Percentiles rank a stretch among this genome's conserved stretches.
phyloP scores from a whole-genome alignment of 2,113 vertebrate species.

The Tympanuchus pallidicinctus region DNA sequence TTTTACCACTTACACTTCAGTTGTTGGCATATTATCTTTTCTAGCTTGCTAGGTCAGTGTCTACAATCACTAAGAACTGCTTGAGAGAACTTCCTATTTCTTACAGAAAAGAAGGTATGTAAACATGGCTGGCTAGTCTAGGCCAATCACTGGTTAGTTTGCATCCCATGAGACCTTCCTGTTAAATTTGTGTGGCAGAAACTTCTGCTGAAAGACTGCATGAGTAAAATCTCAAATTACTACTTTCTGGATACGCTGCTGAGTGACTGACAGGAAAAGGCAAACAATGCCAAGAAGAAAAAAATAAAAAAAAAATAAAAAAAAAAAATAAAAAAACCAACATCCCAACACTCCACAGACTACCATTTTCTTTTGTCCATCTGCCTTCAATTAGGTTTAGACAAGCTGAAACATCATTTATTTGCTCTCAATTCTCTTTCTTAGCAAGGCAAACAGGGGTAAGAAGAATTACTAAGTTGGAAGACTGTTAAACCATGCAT shows the following conservation, averaged over 20 bases:
- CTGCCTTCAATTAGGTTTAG: slow-evolving; percentile 6
- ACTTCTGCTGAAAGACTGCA: neutral
- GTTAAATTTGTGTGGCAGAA: neutral
- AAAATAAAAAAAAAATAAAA: neutral
- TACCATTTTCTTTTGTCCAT: slow-evolving; percentile 31
- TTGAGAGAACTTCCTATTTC: neutral
- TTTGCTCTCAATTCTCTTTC: neutral
- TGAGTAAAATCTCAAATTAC: slow-evolving; percentile 44
- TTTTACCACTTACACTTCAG: neutral
- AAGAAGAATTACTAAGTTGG: slow-evolving; percentile 18
- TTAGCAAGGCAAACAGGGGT: neutral
- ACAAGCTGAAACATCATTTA: slow-evolving; percentile 12
- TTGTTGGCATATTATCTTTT: slow-evolving; percentile 9
- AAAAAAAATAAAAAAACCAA: neutral
- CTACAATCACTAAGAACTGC: neutral
- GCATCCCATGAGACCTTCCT: neutral
- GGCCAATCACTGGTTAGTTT: neutral
- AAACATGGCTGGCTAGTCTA: neutral
- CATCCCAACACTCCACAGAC: neutral
- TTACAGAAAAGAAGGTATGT: neutral
- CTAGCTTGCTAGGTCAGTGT: neutral
- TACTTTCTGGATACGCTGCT: neutral
- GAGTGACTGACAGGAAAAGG: slow-evolving; percentile 6
- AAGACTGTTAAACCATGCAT: neutral
- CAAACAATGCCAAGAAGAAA: neutral